Evolutionary conservation across 2,113 vertebrate species (phyloP), one percentile per base, ranked within the genome.

Genomic region (Mesocricetus auratus): DNA sequence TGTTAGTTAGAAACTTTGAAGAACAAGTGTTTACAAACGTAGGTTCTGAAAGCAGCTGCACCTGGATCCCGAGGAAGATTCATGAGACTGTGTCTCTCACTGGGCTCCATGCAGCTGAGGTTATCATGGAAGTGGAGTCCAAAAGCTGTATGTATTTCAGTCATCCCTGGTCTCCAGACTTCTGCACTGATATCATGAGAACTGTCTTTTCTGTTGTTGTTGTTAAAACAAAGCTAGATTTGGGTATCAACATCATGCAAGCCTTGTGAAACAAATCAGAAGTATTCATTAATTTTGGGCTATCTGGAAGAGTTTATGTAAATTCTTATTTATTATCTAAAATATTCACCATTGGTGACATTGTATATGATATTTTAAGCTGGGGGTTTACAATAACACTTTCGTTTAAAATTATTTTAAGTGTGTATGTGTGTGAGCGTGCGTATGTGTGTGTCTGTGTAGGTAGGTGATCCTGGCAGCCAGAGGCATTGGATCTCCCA

Each of bases 1-100:
- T 74, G n/a, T 83, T 94, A 85, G 33, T 47, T 71, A 45, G 42
- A 53, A 83, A 79, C 66, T 45, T 83, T 85, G 50, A 77, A 88
- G 81, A 77, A 31, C 56, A 87, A 81, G 3, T 50, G 29, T 88
- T 83, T 47, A 77, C 36, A 79, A 85, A 83, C 39, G 22, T 4
- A 91, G 53, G 5, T 62, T 16, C 66, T 91, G 78, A 60, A 95
- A 78, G 45, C 19, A 53, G 16, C 13, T 90, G 13, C 36, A 17
- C 86, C 77, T 91, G 39, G 78, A 29, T 81, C 24, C 9, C 2
- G 7, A 39, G 29, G 66, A 3, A 74, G n/a, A 82, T 33, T 56
- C 69, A 47, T 79, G 42, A 71, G n/a, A n/a, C 47, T 62, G 15
- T 22, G 2, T 60, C 42, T 85, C 82, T 39, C 56, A 7, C 39